Evolutionary conservation across 2,113 vertebrate genomes (phyloP), one percentile per base, ranked within the genome.

Genomic region (Origma solitaria): DNA sequence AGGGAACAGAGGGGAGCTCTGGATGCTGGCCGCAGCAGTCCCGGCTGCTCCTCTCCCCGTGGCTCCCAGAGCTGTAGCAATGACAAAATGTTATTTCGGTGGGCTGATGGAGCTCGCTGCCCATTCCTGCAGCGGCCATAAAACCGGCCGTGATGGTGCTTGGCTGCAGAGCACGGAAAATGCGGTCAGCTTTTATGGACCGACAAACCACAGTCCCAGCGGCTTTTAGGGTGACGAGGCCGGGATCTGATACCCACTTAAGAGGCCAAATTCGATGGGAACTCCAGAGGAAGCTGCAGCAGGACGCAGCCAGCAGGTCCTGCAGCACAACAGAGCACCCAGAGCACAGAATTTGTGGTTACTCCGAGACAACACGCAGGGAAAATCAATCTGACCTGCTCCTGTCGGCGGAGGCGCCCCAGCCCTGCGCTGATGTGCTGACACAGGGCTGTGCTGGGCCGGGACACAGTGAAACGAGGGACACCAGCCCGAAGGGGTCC

Each of bases 361-460:
- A 15, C 42, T 18, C 14, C 53, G 28, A 35, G 24, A 22, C 0
- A 5, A 23, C 0, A 3, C 6, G 54, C 24, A 11, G 14, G 13
- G 49, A 54, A 10, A 81, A 68, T 1, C 15, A 7, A 31, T 18
- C 57, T 7, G 30, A 21, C 18, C 10, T 18, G 17, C n/a, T 66
- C 9, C 2, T 8, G 9, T 0, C 2, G 7, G 35, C 15, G 40
- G 33, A 50, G 25, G 37, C 33, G 50, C 28, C 51, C 12, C 35
- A 16, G 35, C 10, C 15, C 44, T 45, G 15, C 14, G 31, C 28
- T 77, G 7, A 0, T 15, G 33, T 27, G 53, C 64, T n/a, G n/a
- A n/a, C n/a, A n/a, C 10, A 40, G 19, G 33, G 57, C 28, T 79
- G 45, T 66, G 25, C 40, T 30, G 68, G 7, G 15, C n/a, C n/a